These are phyloP conservation scores for Catharus minimus DNA, from an alignment of 2,113 vertebrate species.

Conservation along the genomic window DNA sequence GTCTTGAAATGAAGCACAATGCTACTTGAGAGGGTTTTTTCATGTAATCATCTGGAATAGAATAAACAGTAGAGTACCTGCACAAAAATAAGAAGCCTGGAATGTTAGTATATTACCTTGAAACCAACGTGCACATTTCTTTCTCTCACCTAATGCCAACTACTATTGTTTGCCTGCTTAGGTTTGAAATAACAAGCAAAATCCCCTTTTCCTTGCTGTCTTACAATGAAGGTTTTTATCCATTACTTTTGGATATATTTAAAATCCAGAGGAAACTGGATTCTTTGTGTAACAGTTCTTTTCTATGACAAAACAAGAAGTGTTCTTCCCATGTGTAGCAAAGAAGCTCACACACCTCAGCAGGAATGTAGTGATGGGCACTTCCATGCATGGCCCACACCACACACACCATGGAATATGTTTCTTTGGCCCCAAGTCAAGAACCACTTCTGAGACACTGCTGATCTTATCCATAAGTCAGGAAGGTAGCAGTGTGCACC, in stretches of 20 bases:
- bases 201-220: neutral
- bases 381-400: neutral
- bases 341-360: neutral
- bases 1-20: neutral
- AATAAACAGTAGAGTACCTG: neutral
- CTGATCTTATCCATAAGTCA: neutral
- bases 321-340: neutral
- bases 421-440: neutral
- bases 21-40: rapidly evolving
- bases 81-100: neutral
- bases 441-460: neutral
- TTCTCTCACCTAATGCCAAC: neutral
- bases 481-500: neutral
- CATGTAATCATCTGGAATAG: neutral
- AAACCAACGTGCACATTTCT: neutral
- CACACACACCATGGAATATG: rapidly evolving
- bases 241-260: neutral
- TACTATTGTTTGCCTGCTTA: neutral
- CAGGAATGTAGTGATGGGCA: neutral
- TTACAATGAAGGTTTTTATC: neutral
- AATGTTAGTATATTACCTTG: neutral
- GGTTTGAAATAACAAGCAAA: neutral
- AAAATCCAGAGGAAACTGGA: neutral
- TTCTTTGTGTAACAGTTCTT: neutral
- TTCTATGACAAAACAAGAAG: neutral